A percentile compares a stretch with the other conserved stretches of the same genome.
phyloP scores from a whole-genome alignment of 2,797 vertebrate genomes.

The Melanotaenia parkinsoni region DNA sequence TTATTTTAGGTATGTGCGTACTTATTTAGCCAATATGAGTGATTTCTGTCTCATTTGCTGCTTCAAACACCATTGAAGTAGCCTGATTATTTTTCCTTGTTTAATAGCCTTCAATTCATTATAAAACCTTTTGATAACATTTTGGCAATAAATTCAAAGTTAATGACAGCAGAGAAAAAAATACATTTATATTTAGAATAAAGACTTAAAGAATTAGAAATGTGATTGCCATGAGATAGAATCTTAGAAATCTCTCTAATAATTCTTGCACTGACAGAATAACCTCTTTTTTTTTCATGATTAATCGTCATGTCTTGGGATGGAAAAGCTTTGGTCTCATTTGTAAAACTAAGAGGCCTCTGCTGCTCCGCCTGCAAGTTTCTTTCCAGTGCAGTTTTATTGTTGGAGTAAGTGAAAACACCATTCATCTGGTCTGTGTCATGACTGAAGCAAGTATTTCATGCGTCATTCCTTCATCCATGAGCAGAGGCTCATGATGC shows the following conservation, averaged over 20 bases:
- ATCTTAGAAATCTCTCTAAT: background rate
- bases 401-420: constrained; percentile 67
- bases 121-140: no score
- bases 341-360: constrained; percentile 34
- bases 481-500: constrained; percentile 51
- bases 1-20: no score
- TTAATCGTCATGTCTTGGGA: constrained; percentile 5
- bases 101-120: no score
- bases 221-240: no score
- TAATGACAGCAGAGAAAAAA: no score
- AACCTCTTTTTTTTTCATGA: constrained; percentile 2
- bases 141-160: no score
- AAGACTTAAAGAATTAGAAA: no score
- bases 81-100: no score
- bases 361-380: constrained; percentile 36
- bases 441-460: constrained; percentile 66
- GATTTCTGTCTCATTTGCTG: no score
- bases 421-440: constrained; percentile 76
- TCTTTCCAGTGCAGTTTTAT: constrained; percentile 58
- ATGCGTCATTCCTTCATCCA: constrained; percentile 74
- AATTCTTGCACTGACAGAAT: background rate
- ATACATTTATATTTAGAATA: no score
- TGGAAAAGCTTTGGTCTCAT: constrained; percentile 17
- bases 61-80: no score
- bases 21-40: no score